Evolutionary conservation across 2,113 vertebrate genomes (phyloP), one percentile per base, ranked within the genome.

Genomic region (Pituophis catenifer): DNA sequence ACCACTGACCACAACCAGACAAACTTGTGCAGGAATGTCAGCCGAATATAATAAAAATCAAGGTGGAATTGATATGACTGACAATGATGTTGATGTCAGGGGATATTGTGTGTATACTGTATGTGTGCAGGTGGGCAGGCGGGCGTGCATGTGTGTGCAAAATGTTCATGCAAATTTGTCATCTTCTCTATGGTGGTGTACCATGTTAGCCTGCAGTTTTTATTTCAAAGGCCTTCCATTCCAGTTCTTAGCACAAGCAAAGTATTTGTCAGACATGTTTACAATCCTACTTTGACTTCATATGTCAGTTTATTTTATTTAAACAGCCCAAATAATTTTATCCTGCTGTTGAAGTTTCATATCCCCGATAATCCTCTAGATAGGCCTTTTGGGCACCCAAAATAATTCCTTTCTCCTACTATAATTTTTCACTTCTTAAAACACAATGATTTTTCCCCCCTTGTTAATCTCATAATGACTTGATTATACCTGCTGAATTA

Each of bases 401-500:
- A 15, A 8, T 93, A 93, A 93, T 48, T 90, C 89, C 92, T 94
- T 90, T 50, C 75, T 86, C 5, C 24, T 19, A 85, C n/a, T 29
- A 55, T 86, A 89, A 48, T 94, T 89, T 62, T 29, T 48, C 23
- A 92, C 59, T 81, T 81, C 87, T 21, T 91, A 5, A 26, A 55
- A 8, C 4, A 17, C 92, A 92, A 94, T 91, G 92, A 65, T 50
- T 90, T 8, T 10, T 54, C 29, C 50, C 65, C 21, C 65, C 21
- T 62, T 62, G 9, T 87, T 94, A 91, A 93, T 94, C 90, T 33
- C 33, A 7, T 26, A 24, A 12, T 90, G 86, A 52, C 38, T 57
- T 65, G 75, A 0, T 94, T 92, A 48, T 26, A 92, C 38, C 91
- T 90, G 91, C 89, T 89, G 91, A 89, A 94, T 24, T 62, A 38